phyloP scores from a whole-genome alignment of 2,113 vertebrate species.

The Rhinogobius similis region DNA sequence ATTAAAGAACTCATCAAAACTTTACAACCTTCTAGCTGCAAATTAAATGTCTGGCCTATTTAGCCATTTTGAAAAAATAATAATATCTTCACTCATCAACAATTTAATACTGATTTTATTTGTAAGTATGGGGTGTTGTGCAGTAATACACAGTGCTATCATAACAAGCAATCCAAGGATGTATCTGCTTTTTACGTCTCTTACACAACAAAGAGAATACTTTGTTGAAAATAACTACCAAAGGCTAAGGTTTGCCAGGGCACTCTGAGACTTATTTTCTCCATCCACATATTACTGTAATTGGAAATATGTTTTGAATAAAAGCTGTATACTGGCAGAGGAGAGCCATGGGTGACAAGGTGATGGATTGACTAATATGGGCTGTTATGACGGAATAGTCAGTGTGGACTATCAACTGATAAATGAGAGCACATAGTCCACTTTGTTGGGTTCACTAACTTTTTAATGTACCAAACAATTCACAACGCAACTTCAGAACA shows the following conservation, averaged over 20 bases:
- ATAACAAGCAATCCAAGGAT: background rate
- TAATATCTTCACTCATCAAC: background rate
- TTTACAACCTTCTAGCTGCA: background rate
- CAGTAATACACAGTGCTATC: background rate
- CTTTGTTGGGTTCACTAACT: background rate
- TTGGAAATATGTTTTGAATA: background rate
- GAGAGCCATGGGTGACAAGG: conserved; percentile 16
- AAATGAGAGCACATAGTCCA: conserved; percentile 14
- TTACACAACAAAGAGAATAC: background rate
- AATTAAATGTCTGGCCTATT: background rate
- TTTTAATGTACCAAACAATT: background rate
- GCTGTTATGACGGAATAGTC: conserved; percentile 33
- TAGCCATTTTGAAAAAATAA: background rate
- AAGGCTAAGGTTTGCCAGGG: background rate
- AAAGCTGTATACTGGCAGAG: background rate
- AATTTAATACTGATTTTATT: too few relatives aligned
- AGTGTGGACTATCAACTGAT: conserved; percentile 29
- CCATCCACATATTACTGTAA: background rate
- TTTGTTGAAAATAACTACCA: background rate
- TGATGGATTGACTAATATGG: conserved; percentile 45
- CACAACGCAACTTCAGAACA: background rate
- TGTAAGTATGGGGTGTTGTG: too few relatives aligned
- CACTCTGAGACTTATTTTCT: background rate
- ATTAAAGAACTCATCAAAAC: background rate
- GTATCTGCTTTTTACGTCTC: background rate